These are phyloP conservation scores for Crepidodera aurea DNA, from an alignment of 2,888 invertebrate genomes.

Conservation along the genomic window DNA sequence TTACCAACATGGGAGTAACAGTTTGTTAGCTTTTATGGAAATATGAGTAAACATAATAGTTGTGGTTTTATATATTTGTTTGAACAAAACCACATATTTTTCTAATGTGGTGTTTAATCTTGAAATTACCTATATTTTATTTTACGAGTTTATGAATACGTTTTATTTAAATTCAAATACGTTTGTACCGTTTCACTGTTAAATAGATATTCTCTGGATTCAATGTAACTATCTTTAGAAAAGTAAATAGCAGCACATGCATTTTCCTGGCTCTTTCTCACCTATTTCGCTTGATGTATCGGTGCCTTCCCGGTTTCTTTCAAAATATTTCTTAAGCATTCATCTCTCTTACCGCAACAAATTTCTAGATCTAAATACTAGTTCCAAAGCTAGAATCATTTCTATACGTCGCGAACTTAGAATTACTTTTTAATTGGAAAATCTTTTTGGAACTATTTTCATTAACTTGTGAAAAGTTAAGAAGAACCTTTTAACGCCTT, in stretches of 20 bases:
- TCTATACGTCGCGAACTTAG: neutral
- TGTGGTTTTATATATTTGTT: no score
- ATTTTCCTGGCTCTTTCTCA: constrained; percentile 1
- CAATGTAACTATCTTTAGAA: neutral
- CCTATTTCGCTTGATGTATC: neutral
- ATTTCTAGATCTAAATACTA: constrained; percentile 29
- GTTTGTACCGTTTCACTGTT: no score
- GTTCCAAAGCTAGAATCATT: neutral
- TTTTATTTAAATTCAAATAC: no score
- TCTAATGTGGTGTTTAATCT: no score
- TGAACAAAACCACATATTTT: no score
- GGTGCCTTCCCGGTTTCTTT: neutral
- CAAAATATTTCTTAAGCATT: constrained; percentile 46
- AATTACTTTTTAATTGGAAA: neutral
- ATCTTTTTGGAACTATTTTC: neutral
- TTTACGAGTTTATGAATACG: no score
- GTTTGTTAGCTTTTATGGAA: no score
- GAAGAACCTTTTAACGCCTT: neutral
- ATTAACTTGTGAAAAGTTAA: neutral
- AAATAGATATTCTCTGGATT: neutral
- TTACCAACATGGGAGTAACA: no score
- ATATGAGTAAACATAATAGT: no score
- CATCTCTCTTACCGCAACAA: constrained; percentile 47
- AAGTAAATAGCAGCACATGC: neutral
- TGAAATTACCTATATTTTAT: no score